A percentile compares a stretch with the other conserved stretches of the same genome.
phyloP scores from a whole-genome alignment of 2,888 invertebrate genomes.

The Drosophila niveifrons region DNA sequence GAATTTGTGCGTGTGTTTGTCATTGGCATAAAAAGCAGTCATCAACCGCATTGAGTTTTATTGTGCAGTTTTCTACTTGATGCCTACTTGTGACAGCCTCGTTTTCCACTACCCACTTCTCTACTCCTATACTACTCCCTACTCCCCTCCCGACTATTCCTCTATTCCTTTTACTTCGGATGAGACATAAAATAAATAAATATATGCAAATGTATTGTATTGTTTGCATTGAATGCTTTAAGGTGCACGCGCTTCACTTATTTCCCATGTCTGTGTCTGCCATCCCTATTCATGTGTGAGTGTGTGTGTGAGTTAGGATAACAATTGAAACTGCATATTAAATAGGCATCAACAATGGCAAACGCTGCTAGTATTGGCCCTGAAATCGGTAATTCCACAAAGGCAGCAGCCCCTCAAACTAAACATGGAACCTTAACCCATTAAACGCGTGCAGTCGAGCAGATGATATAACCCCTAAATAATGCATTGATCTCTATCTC shows the following conservation, averaged over 20 bases:
- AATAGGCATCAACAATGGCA: slow-evolving; percentile 55
- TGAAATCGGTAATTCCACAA: slow-evolving; percentile 34
- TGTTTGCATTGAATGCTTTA: slow-evolving; percentile 67
- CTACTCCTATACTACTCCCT: neutral
- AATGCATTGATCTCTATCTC: slow-evolving; percentile 42
- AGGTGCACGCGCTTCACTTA: slow-evolving; percentile 71
- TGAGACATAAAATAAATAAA: slow-evolving; percentile 75
- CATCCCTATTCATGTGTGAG: slow-evolving; percentile 1
- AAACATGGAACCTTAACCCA: slow-evolving; percentile 31
- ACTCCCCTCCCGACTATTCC: neutral
- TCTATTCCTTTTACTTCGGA: neutral
- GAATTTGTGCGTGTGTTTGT: slow-evolving; percentile 38
- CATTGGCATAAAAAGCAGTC: slow-evolving; percentile 63
- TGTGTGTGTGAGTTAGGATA: slow-evolving; percentile 46
- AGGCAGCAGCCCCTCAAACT: slow-evolving; percentile 25
- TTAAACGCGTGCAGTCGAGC: slow-evolving; percentile 40
- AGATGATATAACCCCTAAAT: slow-evolving; percentile 45
- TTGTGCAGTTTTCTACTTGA: slow-evolving; percentile 73
- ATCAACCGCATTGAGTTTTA: slow-evolving; percentile 69
- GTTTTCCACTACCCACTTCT: neutral
- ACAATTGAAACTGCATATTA: slow-evolving; percentile 75
- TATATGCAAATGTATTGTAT: slow-evolving; percentile 71
- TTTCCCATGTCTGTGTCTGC: slow-evolving; percentile 22
- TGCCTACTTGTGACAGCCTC: slow-evolving; percentile 49
- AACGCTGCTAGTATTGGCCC: slow-evolving; percentile 16